A percentile compares a stretch with the other conserved stretches of the same genome.
Evolutionary conservation across 2,888 invertebrate species (phyloP).

Genomic region (Drosophila engyochracea): DNA sequence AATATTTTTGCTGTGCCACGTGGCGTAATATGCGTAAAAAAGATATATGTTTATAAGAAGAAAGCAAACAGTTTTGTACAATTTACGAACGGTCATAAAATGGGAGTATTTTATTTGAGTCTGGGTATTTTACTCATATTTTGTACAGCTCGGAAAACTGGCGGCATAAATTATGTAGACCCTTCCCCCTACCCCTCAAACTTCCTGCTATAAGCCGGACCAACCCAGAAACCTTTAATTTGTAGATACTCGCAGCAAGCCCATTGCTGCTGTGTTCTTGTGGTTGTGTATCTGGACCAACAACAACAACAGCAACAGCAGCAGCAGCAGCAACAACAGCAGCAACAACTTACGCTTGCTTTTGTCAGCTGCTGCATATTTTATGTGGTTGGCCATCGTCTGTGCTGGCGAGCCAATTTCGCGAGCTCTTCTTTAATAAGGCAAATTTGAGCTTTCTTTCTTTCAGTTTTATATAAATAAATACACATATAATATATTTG

Average conservation of each 20-base stretch:
- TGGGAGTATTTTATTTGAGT: constrained; percentile 44
- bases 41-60: constrained; percentile 3
- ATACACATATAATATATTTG: not conserved
- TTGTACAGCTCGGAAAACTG: constrained; percentile 64
- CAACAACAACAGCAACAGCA: no score
- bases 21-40: constrained; percentile 41
- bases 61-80: constrained; percentile 50
- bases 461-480: constrained; percentile 2
- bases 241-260: constrained; percentile 13
- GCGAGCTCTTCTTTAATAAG: constrained; percentile 41
- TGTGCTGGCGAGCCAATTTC: constrained; percentile 41
- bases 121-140: constrained; percentile 36
- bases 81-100: constrained; percentile 64
- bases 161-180: constrained; percentile 63
- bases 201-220: constrained; percentile 1
- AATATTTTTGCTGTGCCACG: constrained; percentile 9
- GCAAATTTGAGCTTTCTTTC: constrained; percentile 18
- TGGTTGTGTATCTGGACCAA: constrained; percentile 33
- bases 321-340: constrained; percentile 3
- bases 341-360: constrained; percentile 38
- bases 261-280: constrained; percentile 5
- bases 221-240: constrained; percentile 29
- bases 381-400: constrained; percentile 31
- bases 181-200: not conserved
- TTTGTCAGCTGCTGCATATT: constrained; percentile 65